phyloP scores from a whole-genome alignment of 2,113 vertebrate genomes.

The Lanius collurio region DNA sequence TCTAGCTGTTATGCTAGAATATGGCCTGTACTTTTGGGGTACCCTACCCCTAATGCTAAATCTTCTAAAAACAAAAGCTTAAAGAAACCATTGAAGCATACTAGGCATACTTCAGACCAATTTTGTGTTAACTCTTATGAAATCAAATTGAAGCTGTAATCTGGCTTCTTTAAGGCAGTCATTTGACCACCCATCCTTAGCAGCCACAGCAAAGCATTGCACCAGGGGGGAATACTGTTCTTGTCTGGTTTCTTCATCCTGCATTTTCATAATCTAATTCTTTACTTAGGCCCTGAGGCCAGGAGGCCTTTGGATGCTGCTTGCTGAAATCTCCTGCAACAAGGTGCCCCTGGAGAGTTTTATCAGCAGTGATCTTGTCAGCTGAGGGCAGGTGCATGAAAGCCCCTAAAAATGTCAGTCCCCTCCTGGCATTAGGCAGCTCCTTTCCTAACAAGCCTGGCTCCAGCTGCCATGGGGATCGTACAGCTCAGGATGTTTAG shows the following conservation, averaged over 20 bases:
- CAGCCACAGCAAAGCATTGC: not conserved
- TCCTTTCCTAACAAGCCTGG: not conserved
- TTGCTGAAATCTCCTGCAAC: not conserved
- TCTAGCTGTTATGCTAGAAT: not conserved
- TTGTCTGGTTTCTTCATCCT: not conserved
- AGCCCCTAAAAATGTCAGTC: not conserved
- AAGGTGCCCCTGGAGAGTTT: not conserved
- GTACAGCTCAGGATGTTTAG: not conserved
- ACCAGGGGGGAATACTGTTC: not conserved
- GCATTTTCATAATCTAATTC: not conserved
- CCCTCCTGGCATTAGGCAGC: not conserved
- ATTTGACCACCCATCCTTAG: not conserved
- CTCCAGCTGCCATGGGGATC: not conserved
- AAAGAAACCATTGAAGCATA: not conserved
- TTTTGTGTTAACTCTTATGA: not conserved
- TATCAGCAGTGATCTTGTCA: not conserved
- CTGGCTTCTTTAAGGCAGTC: not conserved
- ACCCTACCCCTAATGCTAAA: not conserved
- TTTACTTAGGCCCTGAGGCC: not conserved
- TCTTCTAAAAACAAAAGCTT: not conserved
- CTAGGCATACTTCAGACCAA: not conserved
- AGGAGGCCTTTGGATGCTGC: not conserved
- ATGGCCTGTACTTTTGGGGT: not conserved
- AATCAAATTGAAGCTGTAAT: not conserved
- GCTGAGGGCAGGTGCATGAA: not conserved